These are phyloP conservation scores for Congeria kusceri DNA, from an alignment of 2,888 invertebrate species.

Conservation along the genomic window DNA sequence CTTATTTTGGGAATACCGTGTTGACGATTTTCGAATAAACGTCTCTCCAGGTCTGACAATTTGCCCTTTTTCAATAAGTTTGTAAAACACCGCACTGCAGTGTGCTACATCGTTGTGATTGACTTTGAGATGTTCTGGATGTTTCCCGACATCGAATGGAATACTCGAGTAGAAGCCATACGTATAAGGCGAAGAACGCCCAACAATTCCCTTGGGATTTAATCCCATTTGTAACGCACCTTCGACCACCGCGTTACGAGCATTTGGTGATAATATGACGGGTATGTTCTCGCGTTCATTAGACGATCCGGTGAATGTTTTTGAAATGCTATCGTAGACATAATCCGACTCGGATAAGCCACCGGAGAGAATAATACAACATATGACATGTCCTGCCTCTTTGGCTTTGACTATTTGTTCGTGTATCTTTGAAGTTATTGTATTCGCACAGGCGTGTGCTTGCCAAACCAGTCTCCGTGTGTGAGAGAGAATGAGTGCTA, in stretches of 20 bases:
- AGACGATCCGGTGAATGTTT: background rate
- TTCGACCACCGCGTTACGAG: background rate
- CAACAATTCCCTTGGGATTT: background rate
- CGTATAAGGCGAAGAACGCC: background rate
- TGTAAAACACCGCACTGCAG: background rate
- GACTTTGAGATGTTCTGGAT: background rate
- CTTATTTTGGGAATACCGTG: background rate
- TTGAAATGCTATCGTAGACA: background rate
- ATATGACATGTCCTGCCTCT: too few relatives aligned
- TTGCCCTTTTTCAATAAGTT: background rate
- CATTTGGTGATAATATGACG: background rate
- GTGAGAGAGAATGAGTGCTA: constrained; percentile 71
- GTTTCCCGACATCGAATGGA: background rate
- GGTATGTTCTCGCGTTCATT: background rate
- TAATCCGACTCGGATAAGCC: background rate
- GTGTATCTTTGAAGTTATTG: background rate
- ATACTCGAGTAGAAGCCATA: background rate
- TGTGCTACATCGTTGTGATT: background rate
- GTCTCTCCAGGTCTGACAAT: background rate
- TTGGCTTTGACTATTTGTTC: too few relatives aligned
- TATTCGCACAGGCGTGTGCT: constrained; percentile 68
- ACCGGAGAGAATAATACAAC: background rate
- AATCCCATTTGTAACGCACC: background rate
- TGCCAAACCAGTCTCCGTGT: constrained; percentile 65
- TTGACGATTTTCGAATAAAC: background rate